Base-by-base conservation (phyloP, 2,113 vertebrate genomes). In the Choloepus hoffmanni region DNA sequence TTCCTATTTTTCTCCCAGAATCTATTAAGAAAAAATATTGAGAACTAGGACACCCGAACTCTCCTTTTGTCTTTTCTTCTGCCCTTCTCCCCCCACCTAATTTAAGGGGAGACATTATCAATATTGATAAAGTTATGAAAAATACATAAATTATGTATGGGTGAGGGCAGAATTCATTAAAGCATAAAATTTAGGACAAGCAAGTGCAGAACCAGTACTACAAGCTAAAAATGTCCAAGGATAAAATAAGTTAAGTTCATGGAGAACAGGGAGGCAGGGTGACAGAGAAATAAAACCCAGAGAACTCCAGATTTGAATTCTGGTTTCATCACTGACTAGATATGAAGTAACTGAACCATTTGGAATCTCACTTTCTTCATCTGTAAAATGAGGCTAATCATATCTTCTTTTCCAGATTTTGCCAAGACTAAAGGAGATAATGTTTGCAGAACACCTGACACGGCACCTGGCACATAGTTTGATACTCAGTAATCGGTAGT, bases 1-100 rank as follows among this genome's bases (percentile, higher is more conserved):
- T 92, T 72, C 45, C 90, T 78, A 83, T 60, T 85, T 79, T 84
- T 26, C 62, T 77, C 23, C 73, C 12, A 72, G 81, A 78, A 76
- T 86, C 24, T 77, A 63, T 85, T 67, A 76, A 94, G 72, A 72
- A 94, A 77, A 92, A 74, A 48, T 88, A 28, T n/a, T 92, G 78
- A 86, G 45, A 68, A 48, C 68, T 63, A 90, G 36, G 68, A 86
- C 30, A 85, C 16, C 40, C 19, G 90, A 55, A 45, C 18, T 79
- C 6, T 62, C 58, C 10, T 87, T 78, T 82, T 83, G n/a, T 86
- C 45, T 43, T 95, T 62, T 74, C 68, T 91, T 76, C 76, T 92
- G 48, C 55, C 18, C 76, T 26, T 72, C 70, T 70, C n/a, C 33
- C 24, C 8, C 26, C 50, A 62, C 33, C 67, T 82, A 86, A 72